Base-by-base conservation (phyloP, 2,888 invertebrate genomes). In the Deilephila elpenor region DNA sequence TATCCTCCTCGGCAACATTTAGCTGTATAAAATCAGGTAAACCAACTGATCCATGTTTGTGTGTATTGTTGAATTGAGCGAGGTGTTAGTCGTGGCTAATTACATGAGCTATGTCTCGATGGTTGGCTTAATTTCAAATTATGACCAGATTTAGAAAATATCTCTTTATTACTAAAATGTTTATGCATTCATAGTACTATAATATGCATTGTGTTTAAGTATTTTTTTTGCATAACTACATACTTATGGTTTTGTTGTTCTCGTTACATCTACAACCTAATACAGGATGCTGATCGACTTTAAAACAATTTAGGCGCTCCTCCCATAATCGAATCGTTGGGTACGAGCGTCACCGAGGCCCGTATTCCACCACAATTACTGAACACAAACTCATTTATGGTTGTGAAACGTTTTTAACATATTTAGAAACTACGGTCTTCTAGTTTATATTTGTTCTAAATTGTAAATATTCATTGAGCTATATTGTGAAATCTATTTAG, bases 281-380 rank as follows among this genome's bases (percentile, higher is more conserved):
- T 77, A 76, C 77, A 80, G 76, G 78, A 72, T 79, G 81, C 82
- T 85, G 88, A 89, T 89, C 89, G 86, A 85, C 85, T 83, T 82
- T 92, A 91, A 93, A 93, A 91, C 92, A 93, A 93, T 93, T 93
- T 92, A 87, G 87, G 81, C 83, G 86, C 83, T 88, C 87, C 85
- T 83, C 78, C 82, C 83, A 75, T 92, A 92, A 93, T 92, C 84
- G 86, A 90, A 89, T 93, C 86, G 82, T 76, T 75, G 75, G 82
- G 80, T 78, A 82, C 87, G 86, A 82, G 85, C 85, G 79, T 80
- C 83, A 81, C 80, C 83, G 79, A 80, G 78, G 78, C 80, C 85
- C 85, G 84, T 88, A 88, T 88, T 88, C 86, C 89, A 80, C 87
- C 84, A 86, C 88, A 92, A 91, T 91, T 90, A 92, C 88, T 86